These are phyloP conservation scores for Rhynchomys soricoides DNA, from an alignment of 2,113 vertebrate species.

Conservation along the genomic window DNA sequence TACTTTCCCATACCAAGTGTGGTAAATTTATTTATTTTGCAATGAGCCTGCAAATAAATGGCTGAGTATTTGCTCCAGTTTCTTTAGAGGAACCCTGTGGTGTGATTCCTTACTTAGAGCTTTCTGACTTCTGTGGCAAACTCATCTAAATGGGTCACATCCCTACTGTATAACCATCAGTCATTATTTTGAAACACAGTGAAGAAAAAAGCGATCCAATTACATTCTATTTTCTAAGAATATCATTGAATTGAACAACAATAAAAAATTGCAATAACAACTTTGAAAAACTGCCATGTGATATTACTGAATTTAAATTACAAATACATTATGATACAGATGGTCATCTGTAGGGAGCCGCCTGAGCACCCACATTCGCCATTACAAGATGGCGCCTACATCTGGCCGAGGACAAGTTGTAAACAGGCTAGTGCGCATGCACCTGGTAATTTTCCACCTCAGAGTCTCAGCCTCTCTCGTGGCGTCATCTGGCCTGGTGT, in stretches of 20 bases:
- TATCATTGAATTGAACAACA: background rate
- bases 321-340: background rate
- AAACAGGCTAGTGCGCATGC: no score
- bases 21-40: conserved; percentile 12
- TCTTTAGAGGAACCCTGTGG: background rate
- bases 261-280: background rate
- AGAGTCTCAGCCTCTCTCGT: no score
- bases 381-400: no score
- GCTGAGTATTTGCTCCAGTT: background rate
- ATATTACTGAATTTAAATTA: background rate
- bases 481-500: no score
- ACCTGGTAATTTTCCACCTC: no score
- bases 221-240: conserved; percentile 29
- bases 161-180: conserved; percentile 1
- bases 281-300: background rate
- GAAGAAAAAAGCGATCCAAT: conserved; percentile 46
- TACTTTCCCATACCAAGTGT: background rate
- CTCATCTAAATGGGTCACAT: conserved; percentile 23
- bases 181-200: conserved; percentile 30
- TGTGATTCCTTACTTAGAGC: conserved; percentile 42
- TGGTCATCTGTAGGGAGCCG: no score
- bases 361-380: no score
- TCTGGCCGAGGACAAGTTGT: no score
- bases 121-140: conserved; percentile 39
- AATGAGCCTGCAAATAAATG: background rate